Conservation (phyloP, 2,888 invertebrate species). For the Drosophila putrida region DNA sequence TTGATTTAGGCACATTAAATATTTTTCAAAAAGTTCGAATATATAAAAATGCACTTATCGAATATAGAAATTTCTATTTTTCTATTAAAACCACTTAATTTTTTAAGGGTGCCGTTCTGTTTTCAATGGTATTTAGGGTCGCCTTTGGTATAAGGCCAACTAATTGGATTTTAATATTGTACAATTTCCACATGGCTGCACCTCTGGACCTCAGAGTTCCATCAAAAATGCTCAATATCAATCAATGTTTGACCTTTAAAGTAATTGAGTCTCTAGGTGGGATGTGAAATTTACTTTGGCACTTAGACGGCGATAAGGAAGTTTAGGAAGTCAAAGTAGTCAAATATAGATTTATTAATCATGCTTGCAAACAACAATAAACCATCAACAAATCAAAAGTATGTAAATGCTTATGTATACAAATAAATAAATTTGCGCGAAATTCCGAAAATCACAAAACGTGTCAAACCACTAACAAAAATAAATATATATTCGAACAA, state of each 20-base stretch:
- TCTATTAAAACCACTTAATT: not conserved
- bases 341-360: slow-evolving; percentile 5
- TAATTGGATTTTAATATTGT: slow-evolving; percentile 4
- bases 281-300: slow-evolving; percentile 11
- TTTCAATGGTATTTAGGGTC: not conserved
- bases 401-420: slow-evolving; percentile 19
- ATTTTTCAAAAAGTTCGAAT: not conserved
- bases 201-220: slow-evolving; percentile 1
- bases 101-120: not conserved
- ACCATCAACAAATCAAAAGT: slow-evolving; percentile 27
- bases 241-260: slow-evolving; percentile 33
- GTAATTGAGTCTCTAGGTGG: not conserved
- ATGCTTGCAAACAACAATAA: slow-evolving; percentile 27
- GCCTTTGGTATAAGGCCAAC: slow-evolving; percentile 1
- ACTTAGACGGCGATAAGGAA: slow-evolving; percentile 8
- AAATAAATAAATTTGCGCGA: slow-evolving; percentile 32
- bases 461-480: slow-evolving; percentile 64
- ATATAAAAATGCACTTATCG: too few relatives aligned
- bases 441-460: slow-evolving; percentile 53
- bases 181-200: slow-evolving; percentile 47
- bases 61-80: not conserved
- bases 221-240: slow-evolving; percentile 14
- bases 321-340: not conserved
- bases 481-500: slow-evolving; percentile 25
- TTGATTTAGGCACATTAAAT: not conserved